Evolutionary conservation across 2,113 vertebrate species (phyloP), one percentile per base, ranked within the genome.

Genomic region (Ictidomys tridecemlineatus): DNA sequence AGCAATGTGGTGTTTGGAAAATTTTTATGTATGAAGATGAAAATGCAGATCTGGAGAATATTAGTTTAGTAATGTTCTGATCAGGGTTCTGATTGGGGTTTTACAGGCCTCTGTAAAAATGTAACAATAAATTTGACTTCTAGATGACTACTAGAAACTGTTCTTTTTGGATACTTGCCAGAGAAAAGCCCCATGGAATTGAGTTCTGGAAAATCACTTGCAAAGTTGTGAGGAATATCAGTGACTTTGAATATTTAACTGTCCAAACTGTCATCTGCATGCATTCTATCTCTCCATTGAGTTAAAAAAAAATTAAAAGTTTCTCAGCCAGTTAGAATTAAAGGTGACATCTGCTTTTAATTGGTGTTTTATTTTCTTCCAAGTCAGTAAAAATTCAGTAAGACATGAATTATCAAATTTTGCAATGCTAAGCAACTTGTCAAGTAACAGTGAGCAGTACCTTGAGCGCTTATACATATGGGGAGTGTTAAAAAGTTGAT

Each of bases 401-500:
- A 98, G 96, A 97, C 86, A 95, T 97, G 97, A 98, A 98, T 97
- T 97, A 98, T 88, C 97, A 95, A 97, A 97, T 97, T 96, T 96
- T 97, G 94, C 95, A 96, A 91, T 83, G 96, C 97, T 97, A 95
- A 97, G 96, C 98, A 97, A 77, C 96, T 96, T 98, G 95, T 96
- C 94, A 94, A 86, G 85, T 99, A 99, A 99, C 98, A 99, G 98
- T 98, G 98, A 98, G 98, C 97, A 97, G 96, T 94, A 90, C 97
- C 96, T 97, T 98, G 98, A 98, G 98, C 98, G 96, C 96, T 98
- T 98, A 98, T 98, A 98, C 99, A 99, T 99, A 99, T 99, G 99
- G 98, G 98, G 99, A 98, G 99, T 99, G 99, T 99, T 99, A 99
- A 98, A 97, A 99, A 98, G 98, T 99, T 99, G 99, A 99, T 99